Base-by-base conservation (phyloP, 2,888 invertebrate genomes). In the Acanthopleura granulata region DNA sequence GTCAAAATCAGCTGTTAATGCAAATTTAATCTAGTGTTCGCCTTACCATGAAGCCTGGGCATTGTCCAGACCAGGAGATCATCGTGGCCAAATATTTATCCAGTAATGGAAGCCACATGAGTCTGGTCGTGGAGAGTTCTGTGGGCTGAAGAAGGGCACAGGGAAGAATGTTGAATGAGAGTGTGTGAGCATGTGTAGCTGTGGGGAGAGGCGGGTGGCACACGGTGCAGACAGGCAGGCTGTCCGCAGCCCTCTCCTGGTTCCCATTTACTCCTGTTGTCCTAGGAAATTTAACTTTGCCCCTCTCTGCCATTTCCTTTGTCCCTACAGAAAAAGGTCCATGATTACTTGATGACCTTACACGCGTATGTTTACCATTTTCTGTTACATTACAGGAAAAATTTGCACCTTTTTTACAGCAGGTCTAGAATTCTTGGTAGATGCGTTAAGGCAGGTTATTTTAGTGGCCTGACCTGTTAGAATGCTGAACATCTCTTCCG, bases 301-400 rank as follows among this genome's bases (percentile, higher is more conserved):
- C 57, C 57, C 57, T 57, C 57, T 57, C 57, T 22, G 22, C 18
- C 57, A 57, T 57, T 57, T 57, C 57, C 57, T 57, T 57, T 57
- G 57, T 57, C 57, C 57, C 22, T 22, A n/a, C 18, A 57, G 57
- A 57, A 57, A 57, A 57, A 57, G n/a, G 18, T 57, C 57, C 12
- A 57, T 57, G 18, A 57, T 57, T 22, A 57, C 57, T 57, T 57
- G 57, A 57, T 57, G 57, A 57, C 57, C 57, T 22, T 57, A 57
- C 57, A 57, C 57, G 57, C 57, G 57, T 57, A 57, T 57, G 57
- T 57, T 57, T 57, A 57, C 57, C 57, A 57, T 57, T 57, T 57
- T 57, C 57, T 57, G 57, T 57, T 57, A 57, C 57, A 57, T 57
- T 57, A 57, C 57, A 57, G 57, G n/a, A 18, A 57, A 22, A 57